phyloP scores from a whole-genome alignment of 2,113 vertebrate species.

The Eidolon helvum region DNA sequence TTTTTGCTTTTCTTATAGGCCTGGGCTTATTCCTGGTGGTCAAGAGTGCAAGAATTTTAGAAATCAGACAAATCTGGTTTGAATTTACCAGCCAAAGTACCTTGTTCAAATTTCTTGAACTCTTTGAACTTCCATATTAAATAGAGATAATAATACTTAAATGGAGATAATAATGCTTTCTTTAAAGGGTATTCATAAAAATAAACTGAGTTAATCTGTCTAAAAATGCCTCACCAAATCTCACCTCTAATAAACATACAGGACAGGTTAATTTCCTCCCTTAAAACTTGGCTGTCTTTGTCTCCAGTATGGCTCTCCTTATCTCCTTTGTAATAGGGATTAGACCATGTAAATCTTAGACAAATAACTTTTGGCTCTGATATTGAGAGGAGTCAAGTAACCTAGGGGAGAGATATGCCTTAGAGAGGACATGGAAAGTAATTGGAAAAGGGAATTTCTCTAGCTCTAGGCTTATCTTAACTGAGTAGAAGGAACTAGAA shows the following conservation, averaged over 20 bases:
- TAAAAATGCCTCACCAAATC: not conserved
- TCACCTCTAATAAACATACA: not conserved
- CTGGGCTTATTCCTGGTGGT: slow-evolving; percentile 12
- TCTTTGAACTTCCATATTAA: slow-evolving; percentile 4
- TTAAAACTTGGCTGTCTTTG: not conserved
- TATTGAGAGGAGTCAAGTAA: not conserved
- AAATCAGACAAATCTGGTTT: slow-evolving; percentile 24
- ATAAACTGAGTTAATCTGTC: not conserved
- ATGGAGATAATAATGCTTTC: not conserved
- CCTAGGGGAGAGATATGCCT: not conserved
- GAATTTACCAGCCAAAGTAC: not conserved
- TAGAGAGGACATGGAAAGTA: slow-evolving; percentile 34
- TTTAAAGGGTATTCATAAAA: not conserved
- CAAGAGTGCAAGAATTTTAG: not conserved
- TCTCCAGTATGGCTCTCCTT: not conserved
- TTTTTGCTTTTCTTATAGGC: not conserved
- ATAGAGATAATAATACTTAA: not conserved
- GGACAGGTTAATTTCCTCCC: not conserved
- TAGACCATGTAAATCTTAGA: not conserved
- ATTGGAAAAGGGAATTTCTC: slow-evolving; percentile 44
- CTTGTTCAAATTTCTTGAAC: not conserved
- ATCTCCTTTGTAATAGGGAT: not conserved
- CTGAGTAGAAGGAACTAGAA: not conserved
- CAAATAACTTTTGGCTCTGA: not conserved
- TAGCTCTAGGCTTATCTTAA: slow-evolving; percentile 6